Evolutionary conservation across 2,888 invertebrate genomes (phyloP), one percentile per base, ranked within the genome.

Genomic region (Pharmacophagus antenor): DNA sequence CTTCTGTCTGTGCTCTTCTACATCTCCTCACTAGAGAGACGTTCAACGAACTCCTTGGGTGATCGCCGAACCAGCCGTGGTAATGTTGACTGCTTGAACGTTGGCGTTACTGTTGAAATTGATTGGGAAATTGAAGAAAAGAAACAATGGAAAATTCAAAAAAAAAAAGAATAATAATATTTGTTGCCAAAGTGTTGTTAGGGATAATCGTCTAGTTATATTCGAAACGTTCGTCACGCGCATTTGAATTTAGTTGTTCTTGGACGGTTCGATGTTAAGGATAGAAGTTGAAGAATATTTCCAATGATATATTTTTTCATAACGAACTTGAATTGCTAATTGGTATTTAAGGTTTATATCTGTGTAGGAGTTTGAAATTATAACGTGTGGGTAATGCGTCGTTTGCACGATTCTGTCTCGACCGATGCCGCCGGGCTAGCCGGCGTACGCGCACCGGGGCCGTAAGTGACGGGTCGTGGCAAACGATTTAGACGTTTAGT

Each of bases 101-200:
- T 83, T 82, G 76, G 80, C 83, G 79, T 84, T 82, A 75, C 85
- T 77, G 77, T 82, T 84, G 71, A 79, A 82, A 80, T 79, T 78
- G 77, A 81, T 72, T 80, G 79, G 77, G 74, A 76, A 79, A 77
- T 51, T 53, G 76, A 67, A 54, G 15, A 31, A 56, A 57, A 63
- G 64, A 66, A 78, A 76, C n/a, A n/a, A n/a, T n/a, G n/a, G 18
- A 44, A 44, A 44, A 18, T 18, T 44, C 18, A 20, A 44, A 72
- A 66, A 70, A 74, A 79, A 83, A 83, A 72, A 66, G 70, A 74
- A 79, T 83, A 83, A 84, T 82, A 85, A 80, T 85, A 85, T 88
- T 90, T 90, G 91, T 91, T 91, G 91, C 91, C 91, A 91, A 91
- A 91, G 83, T 89, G 89, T 90, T 89, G 82, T 89, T 90, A 89